These are phyloP conservation scores for Stegodyphus dumicola DNA, from an alignment of 1,140 invertebrate species.

Conservation along the genomic window DNA sequence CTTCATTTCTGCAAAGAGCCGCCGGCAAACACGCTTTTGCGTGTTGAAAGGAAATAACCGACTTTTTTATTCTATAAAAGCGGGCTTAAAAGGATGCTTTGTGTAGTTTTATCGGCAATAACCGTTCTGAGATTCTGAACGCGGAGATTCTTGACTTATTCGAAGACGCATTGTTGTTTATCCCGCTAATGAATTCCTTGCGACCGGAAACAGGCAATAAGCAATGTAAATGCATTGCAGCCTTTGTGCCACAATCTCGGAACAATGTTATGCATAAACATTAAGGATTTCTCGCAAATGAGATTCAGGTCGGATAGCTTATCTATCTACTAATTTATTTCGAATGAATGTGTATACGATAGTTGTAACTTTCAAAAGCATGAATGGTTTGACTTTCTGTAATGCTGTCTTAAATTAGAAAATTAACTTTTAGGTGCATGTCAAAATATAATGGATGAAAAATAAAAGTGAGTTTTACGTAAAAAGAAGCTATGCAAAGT, in stretches of 20 bases:
- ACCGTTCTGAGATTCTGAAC: slow-evolving; percentile 19
- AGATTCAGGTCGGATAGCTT: no score
- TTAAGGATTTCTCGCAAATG: neutral
- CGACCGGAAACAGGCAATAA: slow-evolving; percentile 27
- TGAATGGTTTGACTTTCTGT: no score
- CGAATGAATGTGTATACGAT: no score
- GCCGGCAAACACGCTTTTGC: slow-evolving; percentile 11
- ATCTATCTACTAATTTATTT: no score
- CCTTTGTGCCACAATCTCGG: neutral
- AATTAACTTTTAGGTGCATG: no score
- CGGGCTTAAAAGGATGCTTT: slow-evolving; percentile 10
- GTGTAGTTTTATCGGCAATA: slow-evolving; percentile 30
- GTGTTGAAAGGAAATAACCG: slow-evolving; percentile 7
- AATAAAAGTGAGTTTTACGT: no score
- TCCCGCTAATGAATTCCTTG: slow-evolving; percentile 29
- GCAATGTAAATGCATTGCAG: neutral
- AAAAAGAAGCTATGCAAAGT: no score
- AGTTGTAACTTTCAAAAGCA: no score
- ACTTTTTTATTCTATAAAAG: slow-evolving; percentile 26
- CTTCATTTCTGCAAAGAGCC: neutral
- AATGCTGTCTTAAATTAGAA: no score
- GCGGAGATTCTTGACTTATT: neutral
- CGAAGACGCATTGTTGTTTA: slow-evolving; percentile 27
- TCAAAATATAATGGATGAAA: no score
- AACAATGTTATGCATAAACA: slow-evolving; percentile 15